Evolutionary conservation across 2,797 vertebrate species (phyloP).

Genomic region (Sebastiscus tertius): DNA sequence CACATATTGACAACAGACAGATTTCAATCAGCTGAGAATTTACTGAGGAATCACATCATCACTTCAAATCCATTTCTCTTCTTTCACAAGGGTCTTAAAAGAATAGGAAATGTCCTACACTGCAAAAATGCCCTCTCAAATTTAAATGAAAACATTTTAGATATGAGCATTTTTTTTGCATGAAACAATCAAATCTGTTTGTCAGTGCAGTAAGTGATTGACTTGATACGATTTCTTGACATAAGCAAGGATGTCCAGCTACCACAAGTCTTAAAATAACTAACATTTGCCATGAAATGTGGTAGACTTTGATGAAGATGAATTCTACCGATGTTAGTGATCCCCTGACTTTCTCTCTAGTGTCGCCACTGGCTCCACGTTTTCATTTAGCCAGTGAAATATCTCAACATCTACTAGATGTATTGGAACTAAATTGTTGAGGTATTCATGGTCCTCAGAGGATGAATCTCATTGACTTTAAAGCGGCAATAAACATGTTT

Average conservation of each 20-base stretch:
- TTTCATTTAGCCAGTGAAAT: too few relatives aligned
- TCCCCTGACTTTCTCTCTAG: background rate
- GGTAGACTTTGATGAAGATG: too few relatives aligned
- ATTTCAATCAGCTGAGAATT: slow-evolving; percentile 29
- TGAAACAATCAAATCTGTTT: background rate
- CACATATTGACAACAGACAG: slow-evolving; percentile 46
- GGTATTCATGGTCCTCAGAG: background rate
- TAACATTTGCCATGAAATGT: background rate
- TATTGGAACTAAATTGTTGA: background rate
- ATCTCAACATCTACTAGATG: too few relatives aligned
- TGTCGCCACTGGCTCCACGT: background rate
- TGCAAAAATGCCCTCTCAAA: background rate
- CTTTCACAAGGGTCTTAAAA: background rate
- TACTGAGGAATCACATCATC: background rate
- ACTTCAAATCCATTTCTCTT: background rate
- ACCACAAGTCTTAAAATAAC: too few relatives aligned
- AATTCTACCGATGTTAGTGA: background rate
- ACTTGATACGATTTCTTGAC: background rate
- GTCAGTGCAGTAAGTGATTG: background rate
- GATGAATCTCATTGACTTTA: background rate
- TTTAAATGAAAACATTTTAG: background rate
- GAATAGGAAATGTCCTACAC: background rate
- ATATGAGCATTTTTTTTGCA: background rate
- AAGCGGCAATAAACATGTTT: background rate
- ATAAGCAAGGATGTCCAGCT: background rate